Evolutionary conservation across 2,888 invertebrate species (phyloP).

Genomic region (Cecidostiba fungosa): DNA sequence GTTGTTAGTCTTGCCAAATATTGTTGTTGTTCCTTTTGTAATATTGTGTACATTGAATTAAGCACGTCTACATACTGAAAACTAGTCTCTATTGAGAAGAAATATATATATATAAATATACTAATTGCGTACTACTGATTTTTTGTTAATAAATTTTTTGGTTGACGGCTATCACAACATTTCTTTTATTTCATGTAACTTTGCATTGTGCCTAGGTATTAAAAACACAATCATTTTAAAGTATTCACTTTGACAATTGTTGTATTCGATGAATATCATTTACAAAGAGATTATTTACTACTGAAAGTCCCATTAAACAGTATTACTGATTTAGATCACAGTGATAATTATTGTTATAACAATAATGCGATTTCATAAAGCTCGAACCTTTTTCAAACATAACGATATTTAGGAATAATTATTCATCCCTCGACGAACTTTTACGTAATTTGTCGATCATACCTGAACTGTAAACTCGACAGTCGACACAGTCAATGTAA

Average conservation of each 20-base stretch:
- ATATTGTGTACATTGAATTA: slow-evolving; percentile 38
- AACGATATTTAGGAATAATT: slow-evolving; percentile 58
- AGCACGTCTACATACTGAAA: slow-evolving; percentile 40
- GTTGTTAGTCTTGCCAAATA: slow-evolving; percentile 55
- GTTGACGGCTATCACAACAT: slow-evolving; percentile 40
- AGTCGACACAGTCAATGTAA: slow-evolving; percentile 51
- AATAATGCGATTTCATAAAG: slow-evolving; percentile 65
- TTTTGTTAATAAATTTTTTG: slow-evolving; percentile 44
- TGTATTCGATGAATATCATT: slow-evolving; percentile 37
- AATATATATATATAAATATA: slow-evolving; percentile 37
- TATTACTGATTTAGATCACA: slow-evolving; percentile 69
- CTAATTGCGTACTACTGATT: slow-evolving; percentile 33
- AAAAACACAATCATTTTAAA: slow-evolving; percentile 22
- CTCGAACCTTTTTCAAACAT: slow-evolving; percentile 58
- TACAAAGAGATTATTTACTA: slow-evolving; percentile 55
- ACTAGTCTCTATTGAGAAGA: slow-evolving; percentile 49
- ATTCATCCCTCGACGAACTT: slow-evolving; percentile 30
- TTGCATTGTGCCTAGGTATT: slow-evolving; percentile 26
- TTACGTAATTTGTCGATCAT: slow-evolving; percentile 40
- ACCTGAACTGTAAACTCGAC: slow-evolving; percentile 38
- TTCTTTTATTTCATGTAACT: slow-evolving; percentile 15
- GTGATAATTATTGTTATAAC: slow-evolving; percentile 66
- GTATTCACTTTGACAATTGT: slow-evolving; percentile 28
- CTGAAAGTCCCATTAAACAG: slow-evolving; percentile 48
- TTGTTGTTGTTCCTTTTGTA: slow-evolving; percentile 56